Evolutionary conservation across 2,888 invertebrate genomes (phyloP).

Genomic region (Calephelis perditalis): DNA sequence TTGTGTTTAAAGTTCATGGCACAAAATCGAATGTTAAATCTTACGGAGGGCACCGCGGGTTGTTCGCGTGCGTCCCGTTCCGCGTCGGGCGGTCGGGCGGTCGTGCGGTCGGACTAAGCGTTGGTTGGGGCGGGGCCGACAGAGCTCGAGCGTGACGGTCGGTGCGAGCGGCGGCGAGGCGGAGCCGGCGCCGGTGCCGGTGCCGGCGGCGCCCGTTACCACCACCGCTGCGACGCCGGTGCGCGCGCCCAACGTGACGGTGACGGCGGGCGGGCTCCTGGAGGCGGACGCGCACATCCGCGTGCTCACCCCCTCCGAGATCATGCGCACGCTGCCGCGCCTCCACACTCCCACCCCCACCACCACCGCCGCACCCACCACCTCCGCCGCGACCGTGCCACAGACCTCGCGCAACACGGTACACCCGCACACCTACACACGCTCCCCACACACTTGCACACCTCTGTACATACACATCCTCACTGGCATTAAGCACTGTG

Average conservation of each 20-base stretch:
- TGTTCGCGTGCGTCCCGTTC: constrained; percentile 16
- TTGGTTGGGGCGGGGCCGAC: constrained; percentile 45
- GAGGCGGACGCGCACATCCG: constrained; percentile 89
- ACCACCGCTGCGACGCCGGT: constrained; percentile 45
- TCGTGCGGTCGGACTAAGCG: constrained; percentile 40
- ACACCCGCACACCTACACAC: constrained; percentile 23
- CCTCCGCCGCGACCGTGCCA: constrained; percentile 35
- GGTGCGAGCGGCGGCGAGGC: constrained; percentile 63
- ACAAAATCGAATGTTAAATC: neutral
- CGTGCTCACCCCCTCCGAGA: constrained; percentile 92
- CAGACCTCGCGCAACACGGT: constrained; percentile 21
- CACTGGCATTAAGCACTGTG: constrained; percentile 28
- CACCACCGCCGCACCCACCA: constrained; percentile 70
- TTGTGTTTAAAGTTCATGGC: too few relatives aligned
- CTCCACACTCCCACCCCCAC: constrained; percentile 62
- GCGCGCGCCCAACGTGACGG: constrained; percentile 83
- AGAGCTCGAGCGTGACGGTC: constrained; percentile 51
- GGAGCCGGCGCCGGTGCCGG: constrained; percentile 36
- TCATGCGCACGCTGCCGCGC: constrained; percentile 93
- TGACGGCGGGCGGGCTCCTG: constrained; percentile 80
- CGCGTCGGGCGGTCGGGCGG: constrained; percentile 23
- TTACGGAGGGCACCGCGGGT: constrained; percentile 14
- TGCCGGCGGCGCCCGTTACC: constrained; percentile 28
- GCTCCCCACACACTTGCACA: constrained; percentile 24
- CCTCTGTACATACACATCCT: constrained; percentile 15